Base-by-base conservation (phyloP, 2,888 invertebrate species). In the Hipparchia semele region DNA sequence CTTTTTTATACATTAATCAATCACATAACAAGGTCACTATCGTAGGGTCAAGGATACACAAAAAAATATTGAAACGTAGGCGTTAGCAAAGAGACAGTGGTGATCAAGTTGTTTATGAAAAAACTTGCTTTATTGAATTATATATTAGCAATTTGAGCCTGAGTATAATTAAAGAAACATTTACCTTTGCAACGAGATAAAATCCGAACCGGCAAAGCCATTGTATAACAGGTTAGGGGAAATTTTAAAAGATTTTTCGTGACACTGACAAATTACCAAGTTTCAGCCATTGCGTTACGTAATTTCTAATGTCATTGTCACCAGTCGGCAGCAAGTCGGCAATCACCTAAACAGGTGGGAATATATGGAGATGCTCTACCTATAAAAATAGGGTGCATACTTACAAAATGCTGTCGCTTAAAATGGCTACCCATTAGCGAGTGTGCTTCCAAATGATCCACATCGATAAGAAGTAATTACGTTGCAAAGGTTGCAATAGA, bases 181-280 rank as follows among this genome's bases (percentile, higher is more conserved):
- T 92, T 91, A 95, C 95, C 95, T 91, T 94, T 94, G 79, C 94
- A 89, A 83, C 94, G 94, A 79, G 94, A 91, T 82, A 95, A 91
- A 90, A 94, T 91, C 86, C 95, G 91, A 79, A 94, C 92, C 79
- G 95, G 91, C 81, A 95, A 94, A 85, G 95, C 95, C 95, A 95
- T 95, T 85, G 82, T 89, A 80, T 82, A 85, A 83, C 79, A 80
- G 76, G 80, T 80, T 79, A 83, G 10, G 78, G 79, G 80, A 83
- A 81, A 83, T 84, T 82, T 70, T 74, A 71, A 76, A 78, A 74
- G 76, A 77, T 80, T 79, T 80, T 79, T 79, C 39, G 77, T 90
- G 91, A 91, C 91, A 92, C 86, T 91, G 90, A 91, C 89, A 89
- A 82, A 76, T 77, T 79, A 80, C 51, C 70, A 67, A 53, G 49